Evolutionary conservation across 2,797 vertebrate genomes (phyloP).

Genomic region (Melanitta fusca): DNA sequence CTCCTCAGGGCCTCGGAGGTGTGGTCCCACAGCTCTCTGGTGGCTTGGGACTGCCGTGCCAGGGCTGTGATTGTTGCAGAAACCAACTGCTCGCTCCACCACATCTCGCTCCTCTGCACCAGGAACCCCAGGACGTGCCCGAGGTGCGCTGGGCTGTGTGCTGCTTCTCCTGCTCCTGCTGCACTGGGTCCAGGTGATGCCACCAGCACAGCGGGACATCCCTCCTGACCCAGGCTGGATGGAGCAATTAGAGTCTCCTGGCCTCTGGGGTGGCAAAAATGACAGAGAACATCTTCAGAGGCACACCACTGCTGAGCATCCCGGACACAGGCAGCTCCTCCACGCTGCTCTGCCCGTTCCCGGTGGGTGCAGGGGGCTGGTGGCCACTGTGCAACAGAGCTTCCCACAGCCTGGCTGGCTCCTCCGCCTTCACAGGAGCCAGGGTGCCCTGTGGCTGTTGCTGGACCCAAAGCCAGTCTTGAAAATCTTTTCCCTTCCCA

Average conservation of each 20-base stretch:
- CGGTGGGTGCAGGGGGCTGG: rapidly evolving
- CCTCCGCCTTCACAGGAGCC: neutral
- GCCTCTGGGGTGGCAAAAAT: neutral
- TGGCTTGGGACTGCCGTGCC: neutral
- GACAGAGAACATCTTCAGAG: neutral
- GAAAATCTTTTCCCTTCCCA: neutral
- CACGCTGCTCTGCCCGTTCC: neutral
- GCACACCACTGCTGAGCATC: neutral
- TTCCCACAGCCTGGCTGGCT: neutral
- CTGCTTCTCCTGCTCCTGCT: neutral
- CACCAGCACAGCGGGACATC: neutral
- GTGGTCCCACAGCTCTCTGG: neutral
- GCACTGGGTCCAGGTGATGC: rapidly evolving
- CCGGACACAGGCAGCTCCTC: too few relatives aligned
- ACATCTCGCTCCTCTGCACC: neutral
- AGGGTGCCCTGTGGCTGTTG: neutral
- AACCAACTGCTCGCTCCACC: rapidly evolving
- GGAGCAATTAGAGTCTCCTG: neutral
- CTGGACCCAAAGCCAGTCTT: neutral
- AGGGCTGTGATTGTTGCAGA: neutral
- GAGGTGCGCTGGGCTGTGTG: rapidly evolving
- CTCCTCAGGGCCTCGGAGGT: neutral
- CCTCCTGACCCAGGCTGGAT: rapidly evolving
- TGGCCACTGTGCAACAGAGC: rapidly evolving
- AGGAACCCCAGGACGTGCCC: neutral